Base-by-base conservation (phyloP, 1,140 invertebrate genomes). In the Theocolax elegans region DNA sequence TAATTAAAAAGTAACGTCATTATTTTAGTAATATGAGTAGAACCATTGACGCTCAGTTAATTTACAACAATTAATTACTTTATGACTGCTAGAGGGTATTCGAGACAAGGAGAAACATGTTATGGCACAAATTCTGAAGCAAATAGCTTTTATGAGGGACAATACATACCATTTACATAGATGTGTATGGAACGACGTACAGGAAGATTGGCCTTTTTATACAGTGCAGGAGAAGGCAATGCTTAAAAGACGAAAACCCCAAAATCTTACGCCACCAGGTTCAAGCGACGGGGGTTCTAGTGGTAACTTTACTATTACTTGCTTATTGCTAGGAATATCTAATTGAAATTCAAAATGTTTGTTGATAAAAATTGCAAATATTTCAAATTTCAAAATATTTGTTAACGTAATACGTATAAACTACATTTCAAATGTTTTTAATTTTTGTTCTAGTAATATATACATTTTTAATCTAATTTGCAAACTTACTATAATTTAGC, bases 131-230 rank as follows among this genome's bases (percentile, higher is more conserved):
- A 89, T 95, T 73, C 85, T 98, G 74, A 91, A 91, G 74, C 91
- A 93, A 80, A 91, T 97, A 67, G 91, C 94, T 64, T 87, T 83
- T 48, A 87, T 94, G 80, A 92, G 93, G 79, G 94, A 97, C 83
- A 97, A 97, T 86, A 91, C 91, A 73, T 97, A 95, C 85, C 91
- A 94, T 78, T 87, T 98, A 79, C 89, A 92, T 58, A 91, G 93
- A 76, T 90, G 93, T 77, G 87, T 94, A 71, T 97, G 95, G 94
- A 95, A 94, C 81, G 95, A 97, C 80, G 95, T 98, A 53, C 91
- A 94, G 76, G 93, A 95, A 78, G 95, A 97, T 80, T 98, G 96
- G 96, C 93, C 94, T 42, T 97, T 93, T 86, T 98, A 96, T 79
- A 91, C 92, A 31, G 94, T 96, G 71, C 91, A 95, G 77, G 96